Evolutionary conservation across 2,888 invertebrate genomes (phyloP), one percentile per base, ranked within the genome.

Genomic region (Pristionchus exspectatus): DNA sequence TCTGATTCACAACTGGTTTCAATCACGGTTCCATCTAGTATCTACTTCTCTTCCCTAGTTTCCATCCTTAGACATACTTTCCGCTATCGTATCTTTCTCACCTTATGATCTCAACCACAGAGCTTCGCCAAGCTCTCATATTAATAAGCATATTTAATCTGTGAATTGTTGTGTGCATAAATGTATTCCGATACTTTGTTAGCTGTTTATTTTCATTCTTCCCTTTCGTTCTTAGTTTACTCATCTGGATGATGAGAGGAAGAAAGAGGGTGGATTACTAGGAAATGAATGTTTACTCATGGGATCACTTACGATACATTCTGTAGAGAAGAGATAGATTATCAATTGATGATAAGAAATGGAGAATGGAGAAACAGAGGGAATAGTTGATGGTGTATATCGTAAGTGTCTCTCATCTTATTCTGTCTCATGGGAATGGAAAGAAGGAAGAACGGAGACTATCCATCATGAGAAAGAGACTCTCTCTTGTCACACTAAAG

Each of bases 401-500:
- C 30, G 24, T 44, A 44, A 77, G 44, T 44, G 44, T 77, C 44
- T 24, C 44, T 44, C 77, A 77, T 74, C 38, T 74, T 38, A 14
- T 44, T 77, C 77, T 18, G 44, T 77, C 77, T 44, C 77, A n/a
- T 24, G 77, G 77, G 77, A 77, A 77, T 44, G 77, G 30, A 44
- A 30, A 44, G 77, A 44, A 44, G 77, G 44, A 72, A 33, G 30
- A 44, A 77, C 77, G 77, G 77, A 77, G 77, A 44, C 74, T 74
- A 33, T 77, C 77, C 38, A 77, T 77, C 77, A 77, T 77, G 30
- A 63, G 30, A 77, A 77, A 38, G 77, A 77, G 69, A 77, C 77
- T 69, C 69, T 44, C 21, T 72, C 69, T 72, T 72, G 69, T 72
- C 69, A 33, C 30, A 33, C 27, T 16, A 50, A 33, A 4, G 69